A percentile compares a stretch with the other conserved stretches of the same genome.
Conservation (phyloP, 1,140 invertebrate species). For the Chrysopa pallens region DNA sequence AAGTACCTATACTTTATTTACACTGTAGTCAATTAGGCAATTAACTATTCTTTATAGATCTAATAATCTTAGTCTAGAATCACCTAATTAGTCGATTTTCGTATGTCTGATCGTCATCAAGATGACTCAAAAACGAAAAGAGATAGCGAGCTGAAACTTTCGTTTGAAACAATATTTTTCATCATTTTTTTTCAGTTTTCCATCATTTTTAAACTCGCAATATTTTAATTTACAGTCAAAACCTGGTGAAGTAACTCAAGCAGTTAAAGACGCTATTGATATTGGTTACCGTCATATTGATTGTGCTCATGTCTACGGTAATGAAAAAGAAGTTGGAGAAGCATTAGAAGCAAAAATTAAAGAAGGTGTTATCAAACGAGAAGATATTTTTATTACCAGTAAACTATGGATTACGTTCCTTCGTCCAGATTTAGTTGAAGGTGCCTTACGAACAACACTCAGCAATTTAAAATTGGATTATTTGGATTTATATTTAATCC, state of each 20-base stretch:
- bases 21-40: too few relatives aligned
- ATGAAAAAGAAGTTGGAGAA: constrained; percentile 58
- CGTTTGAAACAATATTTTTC: too few relatives aligned
- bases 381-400: constrained; percentile 51
- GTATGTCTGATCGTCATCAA: too few relatives aligned
- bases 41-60: too few relatives aligned
- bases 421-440: constrained; percentile 31
- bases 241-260: constrained; percentile 20
- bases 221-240: constrained; percentile 13
- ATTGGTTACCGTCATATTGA: constrained; percentile 28
- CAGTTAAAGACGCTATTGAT: constrained; percentile 28
- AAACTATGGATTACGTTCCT: constrained; percentile 48
- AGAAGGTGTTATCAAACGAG: constrained; percentile 41
- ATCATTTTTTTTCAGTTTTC: too few relatives aligned
- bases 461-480: constrained; percentile 44
- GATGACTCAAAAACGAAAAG: too few relatives aligned
- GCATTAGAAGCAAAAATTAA: constrained; percentile 46
- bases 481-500: constrained; percentile 60
- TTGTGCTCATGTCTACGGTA: constrained; percentile 28
- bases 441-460: constrained; percentile 35
- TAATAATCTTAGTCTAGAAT: too few relatives aligned
- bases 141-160: too few relatives aligned
- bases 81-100: too few relatives aligned
- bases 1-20: too few relatives aligned
- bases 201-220: background rate